These are phyloP conservation scores for Anisognathus igniventris DNA, from an alignment of 2,797 vertebrate species.

Conservation along the genomic window DNA sequence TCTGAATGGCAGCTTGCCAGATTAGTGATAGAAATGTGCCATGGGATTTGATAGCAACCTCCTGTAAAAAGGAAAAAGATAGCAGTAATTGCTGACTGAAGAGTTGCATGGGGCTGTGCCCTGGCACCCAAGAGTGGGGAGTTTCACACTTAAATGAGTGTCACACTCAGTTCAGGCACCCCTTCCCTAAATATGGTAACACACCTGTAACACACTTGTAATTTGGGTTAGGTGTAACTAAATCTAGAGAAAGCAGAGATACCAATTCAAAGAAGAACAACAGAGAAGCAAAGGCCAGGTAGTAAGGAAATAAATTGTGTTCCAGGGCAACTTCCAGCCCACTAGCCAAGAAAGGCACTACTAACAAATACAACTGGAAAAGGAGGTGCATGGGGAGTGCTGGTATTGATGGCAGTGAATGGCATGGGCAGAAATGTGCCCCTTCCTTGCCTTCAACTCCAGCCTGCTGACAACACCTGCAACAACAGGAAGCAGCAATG, in stretches of 20 bases:
- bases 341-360: not conserved
- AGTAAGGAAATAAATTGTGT: not conserved
- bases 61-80: constrained; percentile 5
- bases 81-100: not conserved
- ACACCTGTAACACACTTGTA: not conserved
- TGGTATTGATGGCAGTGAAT: not conserved
- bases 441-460: not conserved
- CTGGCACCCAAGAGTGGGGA: not conserved
- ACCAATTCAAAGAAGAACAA: not conserved
- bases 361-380: not conserved
- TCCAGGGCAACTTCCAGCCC: not conserved
- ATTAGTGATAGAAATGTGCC: constrained; percentile 7
- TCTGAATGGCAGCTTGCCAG: constrained; percentile 41
- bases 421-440: not conserved
- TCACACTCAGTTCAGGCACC: not conserved
- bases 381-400: not conserved
- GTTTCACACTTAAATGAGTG: not conserved
- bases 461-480: constrained; percentile 16
- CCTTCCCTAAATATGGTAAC: not conserved
- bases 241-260: not conserved
- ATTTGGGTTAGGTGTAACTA: not conserved
- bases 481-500: constrained; percentile 57
- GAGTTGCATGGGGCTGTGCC: not conserved
- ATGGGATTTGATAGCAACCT: not conserved
- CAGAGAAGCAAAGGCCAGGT: not conserved